A percentile compares a stretch with the other conserved stretches of the same genome.
Conservation (phyloP, 2,113 vertebrate genomes). For the Seriola quinqueradiata region DNA sequence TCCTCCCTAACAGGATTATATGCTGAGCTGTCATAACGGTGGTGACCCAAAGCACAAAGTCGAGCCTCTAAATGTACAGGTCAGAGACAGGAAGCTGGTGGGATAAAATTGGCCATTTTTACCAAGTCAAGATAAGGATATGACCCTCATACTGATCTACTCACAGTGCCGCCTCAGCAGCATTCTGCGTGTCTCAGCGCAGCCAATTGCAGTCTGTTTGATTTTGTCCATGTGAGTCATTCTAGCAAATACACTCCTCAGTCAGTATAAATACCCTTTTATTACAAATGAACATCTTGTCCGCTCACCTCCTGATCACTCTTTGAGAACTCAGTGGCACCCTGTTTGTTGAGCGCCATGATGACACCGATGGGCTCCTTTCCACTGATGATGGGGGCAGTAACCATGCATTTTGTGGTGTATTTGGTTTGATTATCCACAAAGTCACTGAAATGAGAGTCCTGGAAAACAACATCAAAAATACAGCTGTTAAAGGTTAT, state of each 20-base stretch:
- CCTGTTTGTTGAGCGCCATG: constrained; percentile 90
- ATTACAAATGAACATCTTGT: not conserved
- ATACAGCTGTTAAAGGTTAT: not conserved
- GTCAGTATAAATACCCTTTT: not conserved
- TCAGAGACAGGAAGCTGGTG: constrained; percentile 53
- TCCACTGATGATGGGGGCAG: constrained; percentile 80
- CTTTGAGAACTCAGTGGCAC: constrained; percentile 87
- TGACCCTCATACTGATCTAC: not conserved
- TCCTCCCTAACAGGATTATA: constrained; percentile 56
- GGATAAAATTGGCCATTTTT: constrained; percentile 24
- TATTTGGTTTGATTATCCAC: constrained; percentile 90
- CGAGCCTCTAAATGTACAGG: constrained; percentile 43
- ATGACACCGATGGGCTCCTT: constrained; percentile 90
- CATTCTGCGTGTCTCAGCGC: not conserved
- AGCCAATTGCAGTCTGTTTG: not conserved
- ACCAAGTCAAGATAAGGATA: not conserved
- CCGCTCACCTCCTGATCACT: constrained; percentile 88
- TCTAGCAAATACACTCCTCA: not conserved
- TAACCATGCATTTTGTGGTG: constrained; percentile 86
- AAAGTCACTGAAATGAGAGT: constrained; percentile 89
- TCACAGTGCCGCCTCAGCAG: not conserved
- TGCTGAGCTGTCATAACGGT: constrained; percentile 38
- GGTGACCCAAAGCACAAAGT: not conserved
- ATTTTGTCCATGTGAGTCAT: constrained; percentile 7
- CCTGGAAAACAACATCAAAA: constrained; percentile 79